Percentiles rank a stretch among this genome's conserved stretches.
These are phyloP conservation scores for Epizoanthus scotinus DNA, from an alignment of 92 coral and sea anemone species.

Conservation along the genomic window DNA sequence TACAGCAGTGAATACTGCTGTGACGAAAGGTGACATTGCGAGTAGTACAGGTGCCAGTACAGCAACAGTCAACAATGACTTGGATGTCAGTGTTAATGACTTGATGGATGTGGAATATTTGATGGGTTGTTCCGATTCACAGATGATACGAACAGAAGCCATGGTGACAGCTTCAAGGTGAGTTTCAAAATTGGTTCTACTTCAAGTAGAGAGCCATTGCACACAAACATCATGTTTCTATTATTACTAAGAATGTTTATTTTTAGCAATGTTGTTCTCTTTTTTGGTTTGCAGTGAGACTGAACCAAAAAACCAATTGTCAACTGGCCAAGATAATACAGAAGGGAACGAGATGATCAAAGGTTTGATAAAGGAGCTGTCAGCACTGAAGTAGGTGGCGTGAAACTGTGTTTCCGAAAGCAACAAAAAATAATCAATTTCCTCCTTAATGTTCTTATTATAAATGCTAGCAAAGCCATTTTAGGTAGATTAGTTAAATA, in stretches of 20 bases:
- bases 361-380: conserved; percentile 75
- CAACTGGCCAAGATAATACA: conserved; percentile 14
- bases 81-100: conserved; percentile 24
- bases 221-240: background rate
- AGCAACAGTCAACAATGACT: background rate
- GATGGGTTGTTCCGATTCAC: conserved; percentile 85
- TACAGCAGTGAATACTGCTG: no score
- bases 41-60: background rate
- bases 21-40: no score
- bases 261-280: background rate
- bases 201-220: background rate
- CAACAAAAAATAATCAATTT: background rate
- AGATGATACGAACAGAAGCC: conserved; percentile 59
- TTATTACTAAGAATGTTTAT: background rate
- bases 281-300: background rate
- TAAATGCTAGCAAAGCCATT: no score
- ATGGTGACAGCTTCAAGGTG: conserved; percentile 12
- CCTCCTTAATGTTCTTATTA: no score
- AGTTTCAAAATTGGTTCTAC: background rate
- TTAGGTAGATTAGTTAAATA: no score
- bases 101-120: conserved; percentile 48
- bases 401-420: conserved; percentile 15
- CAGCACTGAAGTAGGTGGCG: conserved; percentile 75
- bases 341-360: conserved; percentile 63
- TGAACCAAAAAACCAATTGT: background rate